These are phyloP conservation scores for Lasioglossum leucozonium DNA, from an alignment of 2,888 invertebrate species.

Conservation along the genomic window DNA sequence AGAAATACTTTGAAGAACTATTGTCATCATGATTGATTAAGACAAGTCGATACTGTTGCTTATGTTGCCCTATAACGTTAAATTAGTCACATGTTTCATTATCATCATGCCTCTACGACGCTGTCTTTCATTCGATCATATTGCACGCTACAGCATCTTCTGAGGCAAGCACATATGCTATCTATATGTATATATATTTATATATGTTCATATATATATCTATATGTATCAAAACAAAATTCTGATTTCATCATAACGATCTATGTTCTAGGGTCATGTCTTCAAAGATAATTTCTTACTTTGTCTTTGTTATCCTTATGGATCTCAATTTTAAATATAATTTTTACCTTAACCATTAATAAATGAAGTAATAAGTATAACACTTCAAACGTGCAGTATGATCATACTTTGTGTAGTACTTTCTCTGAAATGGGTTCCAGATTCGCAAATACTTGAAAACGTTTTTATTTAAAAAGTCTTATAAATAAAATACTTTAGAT, in stretches of 20 bases:
- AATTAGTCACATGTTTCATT: constrained; percentile 63
- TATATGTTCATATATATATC: constrained; percentile 12
- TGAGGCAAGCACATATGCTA: constrained; percentile 43
- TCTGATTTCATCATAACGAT: constrained; percentile 26
- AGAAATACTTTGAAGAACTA: constrained; percentile 80
- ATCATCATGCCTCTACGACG: constrained; percentile 62
- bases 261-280: constrained; percentile 18
- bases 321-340: constrained; percentile 33
- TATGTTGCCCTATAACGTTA: constrained; percentile 64
- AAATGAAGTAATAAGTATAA: constrained; percentile 21
- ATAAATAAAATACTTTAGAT: constrained; percentile 58
- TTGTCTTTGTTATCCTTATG: not conserved
- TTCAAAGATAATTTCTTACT: not conserved
- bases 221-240: constrained; percentile 39
- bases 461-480: constrained; percentile 48
- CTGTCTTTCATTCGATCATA: constrained; percentile 64
- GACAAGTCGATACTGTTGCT: constrained; percentile 71
- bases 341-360: constrained; percentile 16
- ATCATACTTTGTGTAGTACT: constrained; percentile 59
- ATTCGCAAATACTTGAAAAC: constrained; percentile 42
- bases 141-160: constrained; percentile 70
- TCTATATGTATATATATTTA: constrained; percentile 5
- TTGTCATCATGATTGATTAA: constrained; percentile 83
- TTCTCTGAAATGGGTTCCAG: constrained; percentile 47
- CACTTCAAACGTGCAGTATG: constrained; percentile 66